Evolutionary conservation across 2,888 invertebrate species (phyloP).

Genomic region (Quadroppia sp.): DNA sequence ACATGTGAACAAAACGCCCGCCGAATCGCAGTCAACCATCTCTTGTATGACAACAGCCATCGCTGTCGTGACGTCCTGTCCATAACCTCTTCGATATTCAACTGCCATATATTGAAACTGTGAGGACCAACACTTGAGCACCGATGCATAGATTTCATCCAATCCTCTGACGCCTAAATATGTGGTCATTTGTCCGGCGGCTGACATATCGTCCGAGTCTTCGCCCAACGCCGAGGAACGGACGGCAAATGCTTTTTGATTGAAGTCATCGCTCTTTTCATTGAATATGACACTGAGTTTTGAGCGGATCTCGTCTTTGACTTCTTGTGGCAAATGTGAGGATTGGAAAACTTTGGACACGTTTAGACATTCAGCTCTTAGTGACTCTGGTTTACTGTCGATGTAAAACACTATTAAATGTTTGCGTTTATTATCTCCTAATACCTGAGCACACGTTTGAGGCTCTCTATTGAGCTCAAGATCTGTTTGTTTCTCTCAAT

Average conservation of each 20-base stretch:
- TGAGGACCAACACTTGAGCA: conserved; percentile 57
- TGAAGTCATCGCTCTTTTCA: not conserved
- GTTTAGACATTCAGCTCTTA: not conserved
- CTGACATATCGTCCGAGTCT: conserved; percentile 44
- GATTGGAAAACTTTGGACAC: not conserved
- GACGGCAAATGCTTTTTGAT: conserved; percentile 36
- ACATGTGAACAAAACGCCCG: conserved; percentile 74
- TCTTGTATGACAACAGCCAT: conserved; percentile 78
- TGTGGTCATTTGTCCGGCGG: conserved; percentile 44
- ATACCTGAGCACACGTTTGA: conserved; percentile 6
- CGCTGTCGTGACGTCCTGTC: conserved; percentile 63
- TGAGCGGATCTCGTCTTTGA: conserved; percentile 1
- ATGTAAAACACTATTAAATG: not conserved
- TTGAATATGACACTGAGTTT: not conserved
- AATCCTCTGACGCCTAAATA: conserved; percentile 34
- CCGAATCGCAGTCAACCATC: conserved; percentile 64
- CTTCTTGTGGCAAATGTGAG: not conserved
- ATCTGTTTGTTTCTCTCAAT: not conserved
- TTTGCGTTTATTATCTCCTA: too few species aligned
- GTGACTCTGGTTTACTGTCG: not conserved
- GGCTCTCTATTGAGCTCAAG: not conserved
- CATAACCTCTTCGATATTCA: conserved; percentile 71
- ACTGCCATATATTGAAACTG: conserved; percentile 71
- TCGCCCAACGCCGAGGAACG: conserved; percentile 42
- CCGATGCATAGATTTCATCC: conserved; percentile 4